phyloP scores from a whole-genome alignment of 30 jellyfish, hydroid and myxozoan species.

The Mastigias papua region DNA sequence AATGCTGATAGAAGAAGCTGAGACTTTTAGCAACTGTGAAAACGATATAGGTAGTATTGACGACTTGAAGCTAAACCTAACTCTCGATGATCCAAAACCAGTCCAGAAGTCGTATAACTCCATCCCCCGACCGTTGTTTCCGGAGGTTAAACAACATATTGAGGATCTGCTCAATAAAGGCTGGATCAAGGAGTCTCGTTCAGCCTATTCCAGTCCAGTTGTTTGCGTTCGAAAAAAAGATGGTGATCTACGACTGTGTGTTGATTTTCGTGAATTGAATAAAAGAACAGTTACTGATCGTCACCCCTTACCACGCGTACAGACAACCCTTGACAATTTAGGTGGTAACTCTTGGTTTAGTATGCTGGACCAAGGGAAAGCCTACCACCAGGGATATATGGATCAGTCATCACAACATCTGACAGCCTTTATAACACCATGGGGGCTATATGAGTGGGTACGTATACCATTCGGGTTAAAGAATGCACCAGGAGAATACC shows the following conservation, averaged over 20 bases:
- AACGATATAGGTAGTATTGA: constrained; percentile 41
- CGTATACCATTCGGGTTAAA: constrained; percentile 71
- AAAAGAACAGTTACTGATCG: constrained; percentile 57
- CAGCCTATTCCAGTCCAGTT: constrained; percentile 56
- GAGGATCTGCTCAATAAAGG: constrained; percentile 55
- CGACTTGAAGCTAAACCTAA: constrained; percentile 6
- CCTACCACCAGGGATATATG: constrained; percentile 67
- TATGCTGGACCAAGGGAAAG: constrained; percentile 55
- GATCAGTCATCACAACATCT: constrained; percentile 34
- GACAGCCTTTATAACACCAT: constrained; percentile 67
- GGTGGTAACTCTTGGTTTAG: constrained; percentile 71
- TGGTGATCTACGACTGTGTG: constrained; percentile 56
- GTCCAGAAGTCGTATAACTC: constrained; percentile 42
- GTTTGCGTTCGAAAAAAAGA: constrained; percentile 45
- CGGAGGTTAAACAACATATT: constrained; percentile 41
- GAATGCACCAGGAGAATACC: constrained; percentile 76
- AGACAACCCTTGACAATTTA: constrained; percentile 33
- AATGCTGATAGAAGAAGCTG: constrained; percentile 5
- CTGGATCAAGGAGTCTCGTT: constrained; percentile 46
- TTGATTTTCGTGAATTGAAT: constrained; percentile 54
- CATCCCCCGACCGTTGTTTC: constrained; percentile 28
- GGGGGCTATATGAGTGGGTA: constrained; percentile 73
- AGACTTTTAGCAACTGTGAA: constrained; percentile 4
- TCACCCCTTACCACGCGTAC: constrained; percentile 54
- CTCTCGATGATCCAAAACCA: constrained; percentile 30